Percentiles rank a stretch among this genome's conserved stretches.
These are phyloP conservation scores for Cheilosia urbana DNA, from an alignment of 2,888 invertebrate genomes.

Conservation along the genomic window DNA sequence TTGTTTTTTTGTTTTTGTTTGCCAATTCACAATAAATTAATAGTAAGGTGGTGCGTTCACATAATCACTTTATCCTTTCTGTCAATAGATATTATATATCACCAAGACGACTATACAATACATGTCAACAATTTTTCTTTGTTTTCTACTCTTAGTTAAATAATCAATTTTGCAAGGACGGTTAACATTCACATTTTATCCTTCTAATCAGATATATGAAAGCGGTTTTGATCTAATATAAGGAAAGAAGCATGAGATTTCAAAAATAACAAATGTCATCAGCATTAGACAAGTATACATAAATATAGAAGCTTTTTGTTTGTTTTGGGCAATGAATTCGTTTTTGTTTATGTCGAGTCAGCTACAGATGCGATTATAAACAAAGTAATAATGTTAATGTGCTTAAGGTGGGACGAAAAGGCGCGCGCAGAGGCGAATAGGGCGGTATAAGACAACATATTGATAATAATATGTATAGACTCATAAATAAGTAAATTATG, in stretches of 20 bases:
- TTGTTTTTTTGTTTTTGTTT: slow-evolving; percentile 37
- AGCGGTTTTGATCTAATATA: slow-evolving; percentile 23
- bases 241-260: slow-evolving; percentile 48
- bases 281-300: slow-evolving; percentile 39
- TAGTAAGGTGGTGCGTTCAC: slow-evolving; percentile 42
- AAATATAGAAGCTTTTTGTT: slow-evolving; percentile 14
- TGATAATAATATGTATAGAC: slow-evolving; percentile 32
- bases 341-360: slow-evolving; percentile 5
- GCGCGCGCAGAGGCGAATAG: slow-evolving; percentile 57
- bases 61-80: slow-evolving; percentile 18
- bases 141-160: slow-evolving; percentile 27
- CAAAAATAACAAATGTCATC: slow-evolving; percentile 29
- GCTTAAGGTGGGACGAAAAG: slow-evolving; percentile 64
- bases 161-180: slow-evolving; percentile 43
- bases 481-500: slow-evolving; percentile 51
- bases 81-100: slow-evolving; percentile 31
- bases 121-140: slow-evolving; percentile 19
- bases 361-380: slow-evolving; percentile 48
- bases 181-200: slow-evolving; percentile 43
- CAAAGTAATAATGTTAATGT: slow-evolving; percentile 60
- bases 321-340: slow-evolving; percentile 25
- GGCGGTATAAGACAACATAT: slow-evolving; percentile 70
- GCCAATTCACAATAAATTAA: slow-evolving; percentile 47
- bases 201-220: slow-evolving; percentile 5
- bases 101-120: slow-evolving; percentile 31